These are phyloP conservation scores for Proales similis DNA, from an alignment of 1,140 invertebrate species.

Conservation along the genomic window DNA sequence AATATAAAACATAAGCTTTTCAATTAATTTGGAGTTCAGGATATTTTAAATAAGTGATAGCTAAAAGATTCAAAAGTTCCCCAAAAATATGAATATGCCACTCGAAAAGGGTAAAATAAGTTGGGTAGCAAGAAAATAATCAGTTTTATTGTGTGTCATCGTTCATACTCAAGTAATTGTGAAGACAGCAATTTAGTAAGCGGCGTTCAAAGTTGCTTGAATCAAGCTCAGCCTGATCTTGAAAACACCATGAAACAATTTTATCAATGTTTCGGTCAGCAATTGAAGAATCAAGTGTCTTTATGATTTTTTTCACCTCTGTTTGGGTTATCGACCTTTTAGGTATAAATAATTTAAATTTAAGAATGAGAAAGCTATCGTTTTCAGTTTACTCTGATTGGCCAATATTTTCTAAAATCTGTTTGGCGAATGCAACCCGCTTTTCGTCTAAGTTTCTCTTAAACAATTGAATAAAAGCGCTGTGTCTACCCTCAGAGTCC, in stretches of 20 bases:
- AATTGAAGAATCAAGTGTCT: slow-evolving; percentile 3
- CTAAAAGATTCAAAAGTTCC: too few relatives aligned
- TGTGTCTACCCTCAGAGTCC: slow-evolving; percentile 12
- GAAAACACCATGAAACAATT: slow-evolving; percentile 33
- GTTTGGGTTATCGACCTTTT: slow-evolving; percentile 3
- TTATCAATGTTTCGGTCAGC: slow-evolving; percentile 18
- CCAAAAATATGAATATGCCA: too few relatives aligned
- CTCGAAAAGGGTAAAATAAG: too few relatives aligned
- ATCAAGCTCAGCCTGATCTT: slow-evolving; percentile 5
- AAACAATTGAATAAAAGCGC: slow-evolving; percentile 9
- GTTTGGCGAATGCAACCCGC: slow-evolving; percentile 13
- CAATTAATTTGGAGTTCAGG: not conserved
- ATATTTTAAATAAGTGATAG: not conserved
- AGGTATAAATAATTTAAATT: slow-evolving; percentile 3
- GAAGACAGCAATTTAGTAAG: too few relatives aligned
- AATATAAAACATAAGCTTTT: not conserved
- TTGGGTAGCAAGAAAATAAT: too few relatives aligned
- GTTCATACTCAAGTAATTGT: too few relatives aligned
- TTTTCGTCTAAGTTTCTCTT: slow-evolving; percentile 17
- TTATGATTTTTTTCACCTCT: slow-evolving; percentile 13
- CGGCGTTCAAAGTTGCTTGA: too few relatives aligned
- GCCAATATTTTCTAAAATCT: slow-evolving; percentile 4
- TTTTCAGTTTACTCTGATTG: not conserved
- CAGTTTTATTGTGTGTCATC: too few relatives aligned
- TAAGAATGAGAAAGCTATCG: not conserved